Conservation (phyloP, 2,888 invertebrate genomes). For the Pollenia labialis region DNA sequence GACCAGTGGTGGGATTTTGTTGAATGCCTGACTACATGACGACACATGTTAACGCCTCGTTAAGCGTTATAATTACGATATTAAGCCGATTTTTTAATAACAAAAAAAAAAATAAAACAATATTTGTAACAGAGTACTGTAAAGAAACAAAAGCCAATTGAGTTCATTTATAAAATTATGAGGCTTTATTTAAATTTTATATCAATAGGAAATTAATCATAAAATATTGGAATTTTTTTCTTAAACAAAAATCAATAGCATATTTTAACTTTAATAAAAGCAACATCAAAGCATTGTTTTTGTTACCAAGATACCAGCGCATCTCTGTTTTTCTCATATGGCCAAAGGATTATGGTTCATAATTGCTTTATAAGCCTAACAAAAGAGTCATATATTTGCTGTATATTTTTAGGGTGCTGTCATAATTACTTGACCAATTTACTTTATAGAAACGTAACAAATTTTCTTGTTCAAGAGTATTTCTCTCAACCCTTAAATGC, state of each 20-base stretch:
- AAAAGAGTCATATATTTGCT: neutral
- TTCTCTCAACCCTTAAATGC: neutral
- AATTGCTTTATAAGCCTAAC: slow-evolving; percentile 50
- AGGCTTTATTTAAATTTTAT: neutral
- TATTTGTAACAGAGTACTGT: slow-evolving; percentile 8
- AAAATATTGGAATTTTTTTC: neutral
- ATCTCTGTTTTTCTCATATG: slow-evolving; percentile 42
- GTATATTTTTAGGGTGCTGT: neutral
- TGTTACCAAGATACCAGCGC: slow-evolving; percentile 28
- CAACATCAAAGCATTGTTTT: slow-evolving; percentile 33
- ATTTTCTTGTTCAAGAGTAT: neutral
- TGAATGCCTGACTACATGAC: slow-evolving; percentile 68
- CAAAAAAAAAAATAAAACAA: slow-evolving; percentile 4
- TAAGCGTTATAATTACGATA: slow-evolving; percentile 79
- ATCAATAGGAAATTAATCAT: slow-evolving; percentile 6
- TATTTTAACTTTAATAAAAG: slow-evolving; percentile 1
- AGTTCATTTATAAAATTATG: slow-evolving; percentile 14
- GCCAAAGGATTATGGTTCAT: slow-evolving; percentile 51
- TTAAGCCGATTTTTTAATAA: slow-evolving; percentile 66
- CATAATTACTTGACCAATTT: slow-evolving; percentile 40
- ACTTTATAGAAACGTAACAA: neutral
- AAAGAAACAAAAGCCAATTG: slow-evolving; percentile 44
- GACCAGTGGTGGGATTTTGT: slow-evolving; percentile 57
- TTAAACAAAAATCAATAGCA: neutral
- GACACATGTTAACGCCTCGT: slow-evolving; percentile 79